Evolutionary conservation across 2,113 vertebrate genomes (phyloP).

Genomic region (Gasterosteus nipponicus): DNA sequence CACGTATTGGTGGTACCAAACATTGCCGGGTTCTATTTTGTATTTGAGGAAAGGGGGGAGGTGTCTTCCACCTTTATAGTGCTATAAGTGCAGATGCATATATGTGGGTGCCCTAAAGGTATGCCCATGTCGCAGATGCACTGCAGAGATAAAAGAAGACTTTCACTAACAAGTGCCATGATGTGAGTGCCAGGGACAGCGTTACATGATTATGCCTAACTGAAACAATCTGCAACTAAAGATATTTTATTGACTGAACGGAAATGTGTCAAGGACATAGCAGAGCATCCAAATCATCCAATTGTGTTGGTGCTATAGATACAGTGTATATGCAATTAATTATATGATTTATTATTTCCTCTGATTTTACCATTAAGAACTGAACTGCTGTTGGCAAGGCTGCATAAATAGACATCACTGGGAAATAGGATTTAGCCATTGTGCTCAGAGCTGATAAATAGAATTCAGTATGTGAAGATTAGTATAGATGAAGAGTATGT

Average conservation of each 20-base stretch:
- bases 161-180: conserved; percentile 60
- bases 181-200: conserved; percentile 50
- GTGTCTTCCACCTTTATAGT: not conserved
- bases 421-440: conserved; percentile 23
- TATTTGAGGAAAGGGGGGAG: not conserved
- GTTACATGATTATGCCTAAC: conserved; percentile 30
- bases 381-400: conserved; percentile 26
- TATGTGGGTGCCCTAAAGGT: conserved; percentile 29
- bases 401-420: conserved; percentile 12
- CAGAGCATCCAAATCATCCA: conserved; percentile 16
- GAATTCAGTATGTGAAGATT: conserved; percentile 47
- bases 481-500: conserved; percentile 42
- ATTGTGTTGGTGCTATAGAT: conserved; percentile 35
- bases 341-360: conserved; percentile 2
- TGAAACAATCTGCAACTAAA: conserved; percentile 52
- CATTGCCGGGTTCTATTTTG: not conserved
- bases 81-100: not conserved
- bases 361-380: conserved; percentile 17
- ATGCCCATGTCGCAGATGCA: conserved; percentile 26
- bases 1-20: not conserved
- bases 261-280: conserved; percentile 17
- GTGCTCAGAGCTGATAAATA: conserved; percentile 32
- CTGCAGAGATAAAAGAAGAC: conserved; percentile 34
- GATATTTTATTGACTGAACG: conserved; percentile 57
- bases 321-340: conserved; percentile 33